Base-by-base conservation (phyloP, 2,888 invertebrate species). In the Spisula subtruncata region DNA sequence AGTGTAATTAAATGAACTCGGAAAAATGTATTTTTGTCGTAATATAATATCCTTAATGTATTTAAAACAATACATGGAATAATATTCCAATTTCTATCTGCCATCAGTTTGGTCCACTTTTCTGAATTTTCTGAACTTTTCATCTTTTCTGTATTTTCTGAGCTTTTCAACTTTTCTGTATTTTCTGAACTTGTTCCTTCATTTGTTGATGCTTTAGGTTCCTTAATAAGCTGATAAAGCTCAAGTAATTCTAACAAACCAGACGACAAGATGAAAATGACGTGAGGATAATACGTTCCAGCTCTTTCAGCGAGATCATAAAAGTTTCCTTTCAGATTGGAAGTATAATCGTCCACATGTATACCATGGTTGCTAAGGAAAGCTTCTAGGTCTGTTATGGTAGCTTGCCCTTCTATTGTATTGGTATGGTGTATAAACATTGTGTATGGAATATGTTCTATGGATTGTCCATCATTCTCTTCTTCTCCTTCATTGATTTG, bases 271-370 rank as follows among this genome's bases (percentile, higher is more conserved):
- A 85, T 25, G 25, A 85, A 35, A 79, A 85, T 20, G 1, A 85
- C n/a, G 41, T 85, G 46, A 4, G 18, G 48, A 56, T 80, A 80
- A 2, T 10, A 18, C 41, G 79, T 35, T 35, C 85, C 85, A 16
- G 85, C 85, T 60, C 75, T 79, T 20, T 85, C 85, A 41, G 85
- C 85, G 56, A 85, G 54, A 35, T 85, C 85, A 46, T 79, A 14
- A 54, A 79, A 85, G 29, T 85, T 80, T 56, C 29, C 29, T 35
- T 35, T 54, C 16, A n/a, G 29, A 16, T n/a, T 12, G 20, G 79
- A 32, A 0, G 20, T 51, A 4, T 25, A n/a, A 1, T 29, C 14
- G 12, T 56, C 41, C 20, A 85, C 80, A 25, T 25, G 16, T 14
- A 85, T 35, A 25, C 75, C 41, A 41, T 35, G 25, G 20, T 35